Evolutionary conservation across 1,140 invertebrate genomes (phyloP).

Genomic region (Idris sp.): DNA sequence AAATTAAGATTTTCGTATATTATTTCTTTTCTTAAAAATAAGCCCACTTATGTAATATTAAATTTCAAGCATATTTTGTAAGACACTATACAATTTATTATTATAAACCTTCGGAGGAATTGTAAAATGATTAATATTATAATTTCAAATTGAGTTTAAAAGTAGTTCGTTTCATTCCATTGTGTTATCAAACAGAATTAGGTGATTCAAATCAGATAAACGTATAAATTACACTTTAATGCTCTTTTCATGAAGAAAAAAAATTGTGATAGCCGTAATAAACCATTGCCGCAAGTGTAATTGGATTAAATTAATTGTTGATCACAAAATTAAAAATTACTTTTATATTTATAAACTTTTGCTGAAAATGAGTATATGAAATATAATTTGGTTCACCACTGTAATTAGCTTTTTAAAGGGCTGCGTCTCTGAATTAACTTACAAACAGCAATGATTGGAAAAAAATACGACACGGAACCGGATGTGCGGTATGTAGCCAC

Average conservation of each 20-base stretch:
- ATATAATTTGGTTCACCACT: too few relatives aligned
- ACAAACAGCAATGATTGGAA: constrained; percentile 30
- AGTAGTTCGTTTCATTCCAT: constrained; percentile 3
- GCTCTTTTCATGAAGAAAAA: too few relatives aligned
- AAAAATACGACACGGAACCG: constrained; percentile 56
- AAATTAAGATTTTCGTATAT: too few relatives aligned
- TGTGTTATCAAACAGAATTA: background rate
- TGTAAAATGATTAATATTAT: too few relatives aligned
- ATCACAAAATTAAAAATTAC: constrained; percentile 17
- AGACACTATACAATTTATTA: too few relatives aligned
- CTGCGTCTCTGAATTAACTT: constrained; percentile 23
- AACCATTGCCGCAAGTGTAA: constrained; percentile 9
- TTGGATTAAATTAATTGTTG: background rate
- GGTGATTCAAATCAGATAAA: constrained; percentile 15
- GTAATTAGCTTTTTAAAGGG: constrained; percentile 44
- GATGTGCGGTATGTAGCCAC: constrained; percentile 53
- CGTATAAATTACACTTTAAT: constrained; percentile 21
- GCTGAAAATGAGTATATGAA: too few relatives aligned
- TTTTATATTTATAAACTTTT: constrained; percentile 8
- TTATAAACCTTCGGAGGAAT: too few relatives aligned
- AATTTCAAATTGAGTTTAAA: too few relatives aligned
- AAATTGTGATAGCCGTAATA: constrained; percentile 21
- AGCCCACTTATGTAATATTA: too few relatives aligned
- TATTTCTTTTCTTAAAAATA: too few relatives aligned
- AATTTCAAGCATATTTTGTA: too few relatives aligned